A percentile compares a stretch with the other conserved stretches of the same genome.
These are phyloP conservation scores for Myripristis jacobus DNA, from an alignment of 2,797 vertebrate species.

Conservation along the genomic window DNA sequence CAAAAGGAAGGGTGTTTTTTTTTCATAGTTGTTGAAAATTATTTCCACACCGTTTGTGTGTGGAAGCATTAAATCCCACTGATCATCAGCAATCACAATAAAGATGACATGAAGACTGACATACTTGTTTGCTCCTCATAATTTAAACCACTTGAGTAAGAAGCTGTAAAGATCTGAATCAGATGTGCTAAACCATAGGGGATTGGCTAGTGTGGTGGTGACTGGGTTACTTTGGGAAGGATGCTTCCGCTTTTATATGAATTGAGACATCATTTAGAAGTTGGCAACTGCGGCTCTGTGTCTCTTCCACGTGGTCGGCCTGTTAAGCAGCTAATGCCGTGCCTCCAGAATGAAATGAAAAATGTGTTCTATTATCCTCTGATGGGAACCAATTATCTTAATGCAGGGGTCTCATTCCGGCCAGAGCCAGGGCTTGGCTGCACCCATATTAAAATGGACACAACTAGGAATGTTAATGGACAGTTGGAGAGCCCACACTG, in stretches of 20 bases:
- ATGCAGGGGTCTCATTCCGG: slow-evolving; percentile 51
- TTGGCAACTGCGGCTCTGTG: slow-evolving; percentile 35
- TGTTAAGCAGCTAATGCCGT: slow-evolving; percentile 48
- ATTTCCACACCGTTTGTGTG: slow-evolving; percentile 9
- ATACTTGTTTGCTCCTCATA: neutral
- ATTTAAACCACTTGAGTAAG: slow-evolving; percentile 32
- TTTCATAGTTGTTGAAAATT: slow-evolving; percentile 5
- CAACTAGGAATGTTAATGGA: slow-evolving; percentile 71
- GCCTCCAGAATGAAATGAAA: slow-evolving; percentile 53
- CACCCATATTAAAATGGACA: slow-evolving; percentile 53
- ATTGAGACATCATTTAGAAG: slow-evolving; percentile 40
- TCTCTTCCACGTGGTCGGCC: slow-evolving; percentile 2
- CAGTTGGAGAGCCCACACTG: slow-evolving; percentile 48
- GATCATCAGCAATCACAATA: neutral
- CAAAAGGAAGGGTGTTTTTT: slow-evolving; percentile 5
- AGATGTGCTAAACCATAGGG: neutral
- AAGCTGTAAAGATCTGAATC: slow-evolving; percentile 14
- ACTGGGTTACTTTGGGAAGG: slow-evolving; percentile 2
- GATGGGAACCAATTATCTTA: slow-evolving; percentile 71
- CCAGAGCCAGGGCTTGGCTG: slow-evolving; percentile 40
- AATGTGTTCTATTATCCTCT: slow-evolving; percentile 61
- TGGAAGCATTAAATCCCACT: neutral
- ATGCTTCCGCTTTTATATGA: slow-evolving; percentile 30
- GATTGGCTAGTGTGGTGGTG: slow-evolving; percentile 1
- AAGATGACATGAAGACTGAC: neutral